These are phyloP conservation scores for Byasa hedistus DNA, from an alignment of 2,888 invertebrate genomes.

Conservation along the genomic window DNA sequence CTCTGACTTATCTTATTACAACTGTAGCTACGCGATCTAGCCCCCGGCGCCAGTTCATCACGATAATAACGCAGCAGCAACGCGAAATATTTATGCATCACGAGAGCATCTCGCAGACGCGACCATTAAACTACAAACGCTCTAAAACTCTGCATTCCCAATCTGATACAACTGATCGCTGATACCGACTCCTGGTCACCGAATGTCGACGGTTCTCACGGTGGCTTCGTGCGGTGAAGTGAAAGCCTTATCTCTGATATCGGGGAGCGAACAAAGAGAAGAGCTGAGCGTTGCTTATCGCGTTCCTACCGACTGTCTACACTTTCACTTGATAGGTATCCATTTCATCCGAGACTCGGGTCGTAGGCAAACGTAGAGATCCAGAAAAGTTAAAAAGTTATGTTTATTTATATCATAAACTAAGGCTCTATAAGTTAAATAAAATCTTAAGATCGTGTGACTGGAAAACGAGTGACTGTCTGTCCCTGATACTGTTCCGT, in stretches of 20 bases:
- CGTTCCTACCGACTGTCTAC: conserved; percentile 57
- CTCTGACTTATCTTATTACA: neutral
- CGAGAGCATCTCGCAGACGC: conserved; percentile 23
- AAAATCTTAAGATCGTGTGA: too few species aligned
- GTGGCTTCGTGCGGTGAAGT: conserved; percentile 66
- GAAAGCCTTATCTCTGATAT: conserved; percentile 76
- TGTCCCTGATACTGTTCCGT: too few species aligned
- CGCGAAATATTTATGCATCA: conserved; percentile 28
- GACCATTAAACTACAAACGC: conserved; percentile 24
- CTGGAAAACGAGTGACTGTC: too few species aligned
- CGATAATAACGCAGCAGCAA: conserved; percentile 23
- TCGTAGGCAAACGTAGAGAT: neutral
- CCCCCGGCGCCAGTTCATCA: conserved; percentile 21
- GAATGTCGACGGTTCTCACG: conserved; percentile 70
- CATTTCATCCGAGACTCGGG: conserved; percentile 35
- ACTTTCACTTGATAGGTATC: conserved; percentile 62
- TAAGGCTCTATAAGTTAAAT: too few species aligned
- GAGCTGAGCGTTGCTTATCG: conserved; percentile 74
- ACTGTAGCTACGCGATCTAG: conserved; percentile 5
- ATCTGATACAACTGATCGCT: conserved; percentile 40
- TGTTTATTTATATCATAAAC: too few species aligned
- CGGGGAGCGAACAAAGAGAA: conserved; percentile 73
- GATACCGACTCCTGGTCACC: conserved; percentile 56
- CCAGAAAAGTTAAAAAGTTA: too few species aligned
- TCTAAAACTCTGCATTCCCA: conserved; percentile 23